A percentile compares a stretch with the other conserved stretches of the same genome.
phyloP scores from a whole-genome alignment of 2,797 vertebrate genomes.

The Sylvia borin region DNA sequence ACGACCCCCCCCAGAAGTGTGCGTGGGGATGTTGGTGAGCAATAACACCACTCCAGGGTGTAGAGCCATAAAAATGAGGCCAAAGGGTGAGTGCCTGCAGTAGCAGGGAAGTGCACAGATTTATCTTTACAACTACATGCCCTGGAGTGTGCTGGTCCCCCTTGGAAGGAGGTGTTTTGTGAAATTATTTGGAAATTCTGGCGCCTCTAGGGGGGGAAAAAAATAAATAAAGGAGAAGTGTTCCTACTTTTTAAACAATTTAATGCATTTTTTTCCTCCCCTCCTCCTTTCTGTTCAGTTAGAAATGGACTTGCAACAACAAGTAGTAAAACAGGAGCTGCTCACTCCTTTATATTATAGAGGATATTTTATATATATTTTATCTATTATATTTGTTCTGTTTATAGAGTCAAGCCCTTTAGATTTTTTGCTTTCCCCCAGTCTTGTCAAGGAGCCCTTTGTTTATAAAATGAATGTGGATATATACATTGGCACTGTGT shows the following conservation, averaged over 20 bases:
- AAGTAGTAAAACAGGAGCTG: neutral
- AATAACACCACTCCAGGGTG: conserved; percentile 70
- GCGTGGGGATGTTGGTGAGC: conserved; percentile 27
- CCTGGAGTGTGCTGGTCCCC: conserved; percentile 40
- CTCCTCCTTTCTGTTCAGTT: neutral
- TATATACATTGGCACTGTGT: no score
- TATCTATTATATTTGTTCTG: neutral
- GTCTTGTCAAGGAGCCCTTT: neutral
- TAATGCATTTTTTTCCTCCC: neutral
- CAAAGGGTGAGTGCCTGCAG: conserved; percentile 59
- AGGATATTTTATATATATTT: neutral
- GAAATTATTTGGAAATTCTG: conserved; percentile 39
- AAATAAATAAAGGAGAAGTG: no score
- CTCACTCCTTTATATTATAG: neutral
- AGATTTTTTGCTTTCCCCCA: neutral
- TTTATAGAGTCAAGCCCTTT: neutral
- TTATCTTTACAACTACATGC: conserved; percentile 69
- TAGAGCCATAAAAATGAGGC: conserved; percentile 64
- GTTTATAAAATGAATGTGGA: neutral
- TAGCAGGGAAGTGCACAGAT: conserved; percentile 53
- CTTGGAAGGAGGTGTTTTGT: conserved; percentile 25
- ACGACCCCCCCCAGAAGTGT: conserved; percentile 37
- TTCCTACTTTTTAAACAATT: conserved; percentile 29
- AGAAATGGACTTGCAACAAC: neutral
- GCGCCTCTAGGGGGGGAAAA: neutral